These are phyloP conservation scores for Phlogophora meticulosa DNA, from an alignment of 2,888 invertebrate species.

Conservation along the genomic window DNA sequence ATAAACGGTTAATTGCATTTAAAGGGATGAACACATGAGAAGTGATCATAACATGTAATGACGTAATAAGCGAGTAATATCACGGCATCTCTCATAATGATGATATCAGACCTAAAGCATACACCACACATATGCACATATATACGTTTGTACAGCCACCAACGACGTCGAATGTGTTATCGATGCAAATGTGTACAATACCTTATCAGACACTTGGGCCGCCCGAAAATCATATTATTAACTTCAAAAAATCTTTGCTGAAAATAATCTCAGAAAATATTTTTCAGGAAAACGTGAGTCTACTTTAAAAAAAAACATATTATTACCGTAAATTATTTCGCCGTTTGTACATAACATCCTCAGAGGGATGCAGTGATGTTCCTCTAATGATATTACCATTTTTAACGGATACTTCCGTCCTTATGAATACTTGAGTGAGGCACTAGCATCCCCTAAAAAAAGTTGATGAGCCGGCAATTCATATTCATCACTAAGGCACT, in stretches of 20 bases:
- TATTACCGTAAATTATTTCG: conserved; percentile 58
- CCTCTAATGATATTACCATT: conserved; percentile 83
- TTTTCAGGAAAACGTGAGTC: conserved; percentile 29
- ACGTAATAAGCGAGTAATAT: conserved; percentile 54
- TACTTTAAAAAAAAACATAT: conserved; percentile 42
- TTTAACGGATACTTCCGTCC: conserved; percentile 77
- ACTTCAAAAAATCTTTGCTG: not conserved
- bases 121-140: not conserved
- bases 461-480: conserved; percentile 81
- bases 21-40: conserved; percentile 46
- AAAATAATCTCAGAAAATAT: conserved; percentile 27
- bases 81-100: conserved; percentile 41
- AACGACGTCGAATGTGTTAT: conserved; percentile 29
- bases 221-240: conserved; percentile 1
- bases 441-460: conserved; percentile 75
- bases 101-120: conserved; percentile 29
- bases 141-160: conserved; percentile 18
- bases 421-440: conserved; percentile 84
- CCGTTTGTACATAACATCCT: conserved; percentile 67
- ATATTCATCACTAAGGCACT: conserved; percentile 73
- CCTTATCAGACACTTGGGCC: conserved; percentile 33
- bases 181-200: conserved; percentile 39
- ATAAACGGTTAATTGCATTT: conserved; percentile 53
- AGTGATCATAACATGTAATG: conserved; percentile 50
- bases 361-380: conserved; percentile 67